These are phyloP conservation scores for Diglossa brunneiventris DNA, from an alignment of 2,113 vertebrate genomes.

Conservation along the genomic window DNA sequence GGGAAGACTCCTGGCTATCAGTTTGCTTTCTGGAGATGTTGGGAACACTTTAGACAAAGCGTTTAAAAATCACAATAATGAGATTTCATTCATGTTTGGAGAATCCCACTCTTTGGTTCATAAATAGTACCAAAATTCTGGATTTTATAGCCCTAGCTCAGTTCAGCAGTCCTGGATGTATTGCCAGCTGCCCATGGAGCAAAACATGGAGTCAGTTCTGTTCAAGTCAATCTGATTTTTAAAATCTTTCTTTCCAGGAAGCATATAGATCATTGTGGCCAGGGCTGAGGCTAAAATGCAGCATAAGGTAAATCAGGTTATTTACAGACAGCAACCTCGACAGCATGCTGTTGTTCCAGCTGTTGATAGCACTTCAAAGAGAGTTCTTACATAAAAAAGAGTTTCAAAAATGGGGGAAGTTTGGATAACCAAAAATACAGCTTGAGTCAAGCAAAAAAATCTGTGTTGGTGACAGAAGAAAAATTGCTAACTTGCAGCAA, in stretches of 20 bases:
- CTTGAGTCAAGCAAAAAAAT: background rate
- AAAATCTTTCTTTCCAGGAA: background rate
- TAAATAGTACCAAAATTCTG: background rate
- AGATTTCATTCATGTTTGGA: background rate
- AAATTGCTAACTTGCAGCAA: conserved; percentile 11
- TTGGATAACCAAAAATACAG: background rate
- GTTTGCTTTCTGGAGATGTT: background rate
- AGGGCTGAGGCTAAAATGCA: background rate
- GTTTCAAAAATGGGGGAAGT: background rate
- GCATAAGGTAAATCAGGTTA: background rate
- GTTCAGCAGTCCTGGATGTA: background rate
- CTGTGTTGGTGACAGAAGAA: background rate
- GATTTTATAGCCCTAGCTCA: background rate
- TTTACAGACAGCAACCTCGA: background rate
- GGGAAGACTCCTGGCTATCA: background rate
- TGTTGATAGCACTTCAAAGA: conserved; percentile 10
- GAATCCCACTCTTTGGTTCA: background rate
- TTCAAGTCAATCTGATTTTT: background rate
- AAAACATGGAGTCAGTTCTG: background rate
- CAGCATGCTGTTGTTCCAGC: background rate
- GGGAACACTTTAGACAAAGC: background rate
- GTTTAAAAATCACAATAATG: background rate
- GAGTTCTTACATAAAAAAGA: background rate
- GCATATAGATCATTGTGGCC: background rate
- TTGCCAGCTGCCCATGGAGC: background rate